phyloP scores from a whole-genome alignment of 1,140 invertebrate species.

The Mactra quadrangularis region DNA sequence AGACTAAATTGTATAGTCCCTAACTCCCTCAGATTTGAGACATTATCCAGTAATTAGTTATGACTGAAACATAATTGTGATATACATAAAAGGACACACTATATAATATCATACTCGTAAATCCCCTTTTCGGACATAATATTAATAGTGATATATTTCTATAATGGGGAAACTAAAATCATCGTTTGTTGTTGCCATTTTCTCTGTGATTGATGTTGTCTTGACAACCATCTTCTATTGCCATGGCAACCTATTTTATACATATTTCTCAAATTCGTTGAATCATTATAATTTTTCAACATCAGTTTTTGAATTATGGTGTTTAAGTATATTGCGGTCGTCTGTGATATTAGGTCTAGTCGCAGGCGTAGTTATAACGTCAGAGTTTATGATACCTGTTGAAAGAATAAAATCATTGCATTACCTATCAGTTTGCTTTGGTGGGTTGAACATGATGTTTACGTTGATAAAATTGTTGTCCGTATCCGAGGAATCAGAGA shows the following conservation, averaged over 20 bases:
- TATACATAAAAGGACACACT: too few relatives aligned
- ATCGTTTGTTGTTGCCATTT: background rate
- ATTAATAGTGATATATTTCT: background rate
- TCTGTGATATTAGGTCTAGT: slow-evolving; percentile 47
- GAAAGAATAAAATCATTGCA: slow-evolving; percentile 12
- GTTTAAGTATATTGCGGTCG: slow-evolving; percentile 13
- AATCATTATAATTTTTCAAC: slow-evolving; percentile 20
- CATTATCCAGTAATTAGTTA: too few relatives aligned
- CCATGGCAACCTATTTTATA: slow-evolving; percentile 46
- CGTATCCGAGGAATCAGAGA: slow-evolving; percentile 23
- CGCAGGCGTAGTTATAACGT: slow-evolving; percentile 18
- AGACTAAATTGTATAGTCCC: too few relatives aligned
- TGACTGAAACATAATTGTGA: too few relatives aligned
- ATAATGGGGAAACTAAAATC: background rate
- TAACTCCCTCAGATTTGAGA: too few relatives aligned
- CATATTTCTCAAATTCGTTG: slow-evolving; percentile 21
- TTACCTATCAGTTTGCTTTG: background rate
- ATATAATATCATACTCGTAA: too few relatives aligned
- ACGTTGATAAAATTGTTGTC: slow-evolving; percentile 53
- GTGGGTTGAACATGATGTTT: slow-evolving; percentile 35
- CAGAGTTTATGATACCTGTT: background rate
- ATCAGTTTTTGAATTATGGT: slow-evolving; percentile 61
- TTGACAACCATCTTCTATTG: slow-evolving; percentile 52
- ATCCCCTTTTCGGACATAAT: too few relatives aligned
- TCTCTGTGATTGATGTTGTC: slow-evolving; percentile 30